Evolutionary conservation across 2,113 vertebrate genomes (phyloP).

Genomic region (Penelope pileata): DNA sequence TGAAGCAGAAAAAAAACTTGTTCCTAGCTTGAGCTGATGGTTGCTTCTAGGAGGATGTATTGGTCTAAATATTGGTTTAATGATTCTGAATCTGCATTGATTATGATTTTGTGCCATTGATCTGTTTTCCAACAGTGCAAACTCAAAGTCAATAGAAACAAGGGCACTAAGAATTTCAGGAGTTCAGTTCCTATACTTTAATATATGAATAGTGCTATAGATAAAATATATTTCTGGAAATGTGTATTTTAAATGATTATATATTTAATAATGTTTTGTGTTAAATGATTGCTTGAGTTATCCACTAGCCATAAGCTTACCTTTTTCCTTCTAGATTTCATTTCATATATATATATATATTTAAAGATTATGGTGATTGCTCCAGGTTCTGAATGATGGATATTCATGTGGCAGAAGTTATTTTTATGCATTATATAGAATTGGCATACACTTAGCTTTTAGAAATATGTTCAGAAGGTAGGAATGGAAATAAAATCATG

Average conservation of each 20-base stretch:
- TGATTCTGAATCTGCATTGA: not conserved
- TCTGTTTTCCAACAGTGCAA: not conserved
- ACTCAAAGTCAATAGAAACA: not conserved
- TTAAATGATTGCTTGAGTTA: not conserved
- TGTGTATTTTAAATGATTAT: not conserved
- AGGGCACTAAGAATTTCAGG: not conserved
- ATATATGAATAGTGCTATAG: not conserved
- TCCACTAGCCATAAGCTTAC: not conserved
- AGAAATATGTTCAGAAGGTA: not conserved
- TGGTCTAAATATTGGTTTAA: not conserved
- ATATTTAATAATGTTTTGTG: not conserved
- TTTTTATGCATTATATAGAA: not conserved
- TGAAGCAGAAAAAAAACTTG: not conserved
- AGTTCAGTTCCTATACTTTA: not conserved
- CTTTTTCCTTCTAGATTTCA: not conserved
- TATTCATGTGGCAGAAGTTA: not conserved
- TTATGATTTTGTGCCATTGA: not conserved
- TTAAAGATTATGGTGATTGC: not conserved
- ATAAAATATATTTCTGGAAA: not conserved
- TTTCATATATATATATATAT: not conserved
- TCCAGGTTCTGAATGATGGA: not conserved
- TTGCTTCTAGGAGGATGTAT: not conserved
- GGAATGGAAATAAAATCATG: not conserved
- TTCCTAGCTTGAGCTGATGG: not conserved
- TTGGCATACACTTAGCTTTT: not conserved